These are phyloP conservation scores for Herpailurus yagouaroundi DNA, from an alignment of 2,113 vertebrate species.

Conservation along the genomic window DNA sequence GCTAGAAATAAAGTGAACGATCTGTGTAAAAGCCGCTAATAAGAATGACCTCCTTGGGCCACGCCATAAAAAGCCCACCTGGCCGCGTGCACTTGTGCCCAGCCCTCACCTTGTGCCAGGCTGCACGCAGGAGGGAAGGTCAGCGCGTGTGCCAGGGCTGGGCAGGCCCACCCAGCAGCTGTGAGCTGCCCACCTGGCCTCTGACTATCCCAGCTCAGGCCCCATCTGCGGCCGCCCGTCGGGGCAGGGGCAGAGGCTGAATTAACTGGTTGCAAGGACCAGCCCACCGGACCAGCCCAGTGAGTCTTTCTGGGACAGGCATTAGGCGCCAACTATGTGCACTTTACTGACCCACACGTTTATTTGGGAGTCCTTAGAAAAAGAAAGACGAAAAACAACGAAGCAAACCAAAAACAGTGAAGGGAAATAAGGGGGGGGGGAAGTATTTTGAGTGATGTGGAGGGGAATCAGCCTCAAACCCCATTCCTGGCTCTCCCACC, in stretches of 20 bases:
- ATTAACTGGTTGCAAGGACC: background rate
- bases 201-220: background rate
- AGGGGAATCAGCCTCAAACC: background rate
- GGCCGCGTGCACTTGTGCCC: fast-evolving
- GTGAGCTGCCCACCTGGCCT: no score
- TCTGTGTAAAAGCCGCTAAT: background rate
- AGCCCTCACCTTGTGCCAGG: background rate
- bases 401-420: background rate
- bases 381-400: background rate
- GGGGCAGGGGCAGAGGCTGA: background rate
- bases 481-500: background rate
- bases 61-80: background rate
- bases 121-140: background rate
- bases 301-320: background rate
- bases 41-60: background rate
- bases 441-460: background rate
- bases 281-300: no score
- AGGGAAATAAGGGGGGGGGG: background rate
- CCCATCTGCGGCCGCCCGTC: no score
- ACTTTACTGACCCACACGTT: no score
- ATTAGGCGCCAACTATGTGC: fast-evolving
- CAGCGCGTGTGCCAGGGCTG: background rate
- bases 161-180: no score
- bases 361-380: background rate
- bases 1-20: background rate